Evolutionary conservation across 35 echinoderm and acorn worm genomes (phyloP).

Genomic region (Strongylocentrotus purpuratus): DNA sequence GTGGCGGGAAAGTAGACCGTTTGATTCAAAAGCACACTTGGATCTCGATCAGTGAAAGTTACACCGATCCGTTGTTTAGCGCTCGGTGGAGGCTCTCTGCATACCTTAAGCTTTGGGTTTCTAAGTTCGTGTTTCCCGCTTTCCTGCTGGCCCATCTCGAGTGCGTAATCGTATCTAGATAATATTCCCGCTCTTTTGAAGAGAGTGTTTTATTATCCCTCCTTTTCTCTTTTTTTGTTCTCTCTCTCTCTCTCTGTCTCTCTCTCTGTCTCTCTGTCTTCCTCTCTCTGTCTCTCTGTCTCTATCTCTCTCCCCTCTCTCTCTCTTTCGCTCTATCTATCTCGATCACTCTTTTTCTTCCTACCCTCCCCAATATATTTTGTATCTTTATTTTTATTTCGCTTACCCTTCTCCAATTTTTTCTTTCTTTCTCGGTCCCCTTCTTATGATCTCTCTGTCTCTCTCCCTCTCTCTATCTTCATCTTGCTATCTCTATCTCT

Average conservation of each 20-base stretch:
- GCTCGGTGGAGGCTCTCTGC: not conserved
- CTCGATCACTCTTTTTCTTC: not conserved
- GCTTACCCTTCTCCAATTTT: not conserved
- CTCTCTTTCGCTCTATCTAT: not conserved
- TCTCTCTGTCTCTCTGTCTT: slow-evolving; percentile 23
- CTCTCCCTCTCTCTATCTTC: no score
- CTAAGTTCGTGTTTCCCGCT: not conserved
- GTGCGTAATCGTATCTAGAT: not conserved
- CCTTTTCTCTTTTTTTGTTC: not conserved
- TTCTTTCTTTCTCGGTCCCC: not conserved
- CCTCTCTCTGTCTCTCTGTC: not conserved
- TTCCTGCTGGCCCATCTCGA: not conserved
- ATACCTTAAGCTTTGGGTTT: not conserved
- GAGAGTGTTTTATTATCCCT: not conserved
- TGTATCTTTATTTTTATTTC: no score
- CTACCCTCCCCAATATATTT: not conserved
- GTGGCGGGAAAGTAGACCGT: not conserved
- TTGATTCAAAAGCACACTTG: not conserved
- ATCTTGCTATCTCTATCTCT: no score
- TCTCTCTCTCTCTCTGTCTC: not conserved
- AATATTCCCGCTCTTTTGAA: not conserved
- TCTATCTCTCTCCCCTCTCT: not conserved
- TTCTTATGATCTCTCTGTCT: not conserved
- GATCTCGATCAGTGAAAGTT: not conserved
- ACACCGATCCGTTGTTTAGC: not conserved